Percentiles rank a stretch among this genome's conserved stretches.
Evolutionary conservation across 2,113 vertebrate genomes (phyloP).

Genomic region (Scartelaos histophorus): DNA sequence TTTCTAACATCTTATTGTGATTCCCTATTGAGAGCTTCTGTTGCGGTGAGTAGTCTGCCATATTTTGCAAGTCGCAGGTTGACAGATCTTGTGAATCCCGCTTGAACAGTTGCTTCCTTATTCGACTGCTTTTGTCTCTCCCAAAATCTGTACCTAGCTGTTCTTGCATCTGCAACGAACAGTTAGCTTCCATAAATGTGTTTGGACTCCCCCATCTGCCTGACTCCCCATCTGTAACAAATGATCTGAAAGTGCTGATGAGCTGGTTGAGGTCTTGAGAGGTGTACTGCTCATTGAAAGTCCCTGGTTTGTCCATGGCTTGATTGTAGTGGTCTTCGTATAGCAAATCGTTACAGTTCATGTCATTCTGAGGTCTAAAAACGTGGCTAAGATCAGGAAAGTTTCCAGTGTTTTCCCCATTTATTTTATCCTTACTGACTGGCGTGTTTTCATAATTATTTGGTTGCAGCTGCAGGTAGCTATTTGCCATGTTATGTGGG

Average conservation of each 20-base stretch:
- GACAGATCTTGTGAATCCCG: slow-evolving; percentile 41
- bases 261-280: slow-evolving; percentile 61
- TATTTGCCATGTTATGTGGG: slow-evolving; percentile 22
- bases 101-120: slow-evolving; percentile 31
- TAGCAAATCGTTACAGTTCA: slow-evolving; percentile 40
- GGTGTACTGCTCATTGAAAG: slow-evolving; percentile 25
- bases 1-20: slow-evolving; percentile 48
- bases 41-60: slow-evolving; percentile 40
- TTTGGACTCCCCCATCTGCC: slow-evolving; percentile 58
- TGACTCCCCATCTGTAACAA: slow-evolving; percentile 48
- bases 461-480: slow-evolving; percentile 32
- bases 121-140: slow-evolving; percentile 33
- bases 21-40: slow-evolving; percentile 39
- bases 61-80: slow-evolving; percentile 38
- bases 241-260: slow-evolving; percentile 53
- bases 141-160: slow-evolving; percentile 44
- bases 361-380: slow-evolving; percentile 43
- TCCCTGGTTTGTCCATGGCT: slow-evolving; percentile 25
- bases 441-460: slow-evolving; percentile 34
- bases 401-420: slow-evolving; percentile 27
- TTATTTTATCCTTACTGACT: slow-evolving; percentile 36
- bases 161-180: slow-evolving; percentile 45
- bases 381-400: slow-evolving; percentile 39
- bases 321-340: slow-evolving; percentile 38
- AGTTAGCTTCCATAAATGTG: slow-evolving; percentile 34